Evolutionary conservation across 2,113 vertebrate genomes (phyloP).

Genomic region (Calyptomena viridis): DNA sequence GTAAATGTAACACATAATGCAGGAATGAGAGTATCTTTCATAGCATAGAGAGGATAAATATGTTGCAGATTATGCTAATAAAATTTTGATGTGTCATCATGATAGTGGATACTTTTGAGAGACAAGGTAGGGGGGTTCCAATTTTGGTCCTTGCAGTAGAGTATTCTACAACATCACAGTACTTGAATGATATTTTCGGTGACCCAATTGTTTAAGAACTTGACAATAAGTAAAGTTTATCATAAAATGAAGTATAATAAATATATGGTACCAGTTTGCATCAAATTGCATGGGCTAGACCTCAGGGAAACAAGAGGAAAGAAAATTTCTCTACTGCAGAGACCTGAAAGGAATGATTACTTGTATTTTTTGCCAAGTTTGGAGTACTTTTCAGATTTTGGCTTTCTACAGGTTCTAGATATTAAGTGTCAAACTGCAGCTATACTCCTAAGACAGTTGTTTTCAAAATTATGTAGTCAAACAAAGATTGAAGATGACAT

Average conservation of each 20-base stretch:
- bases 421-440: neutral
- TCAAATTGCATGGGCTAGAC: fast-evolving
- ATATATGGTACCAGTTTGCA: neutral
- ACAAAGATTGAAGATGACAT: fast-evolving
- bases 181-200: neutral
- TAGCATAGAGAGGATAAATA: neutral
- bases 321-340: neutral
- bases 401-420: neutral
- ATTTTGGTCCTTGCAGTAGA: neutral
- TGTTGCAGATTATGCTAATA: neutral
- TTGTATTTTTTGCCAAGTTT: neutral
- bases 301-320: neutral
- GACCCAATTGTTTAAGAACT: neutral
- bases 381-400: neutral
- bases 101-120: neutral
- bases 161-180: neutral
- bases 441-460: neutral
- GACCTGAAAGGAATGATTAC: neutral
- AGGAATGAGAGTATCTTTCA: neutral
- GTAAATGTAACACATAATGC: neutral
- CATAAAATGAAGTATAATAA: neutral
- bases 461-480: neutral
- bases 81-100: neutral
- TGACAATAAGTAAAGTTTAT: too few species aligned
- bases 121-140: fast-evolving